phyloP scores from a whole-genome alignment of 64 coral and sea anemone species.

The Dendronephthya gigantea region DNA sequence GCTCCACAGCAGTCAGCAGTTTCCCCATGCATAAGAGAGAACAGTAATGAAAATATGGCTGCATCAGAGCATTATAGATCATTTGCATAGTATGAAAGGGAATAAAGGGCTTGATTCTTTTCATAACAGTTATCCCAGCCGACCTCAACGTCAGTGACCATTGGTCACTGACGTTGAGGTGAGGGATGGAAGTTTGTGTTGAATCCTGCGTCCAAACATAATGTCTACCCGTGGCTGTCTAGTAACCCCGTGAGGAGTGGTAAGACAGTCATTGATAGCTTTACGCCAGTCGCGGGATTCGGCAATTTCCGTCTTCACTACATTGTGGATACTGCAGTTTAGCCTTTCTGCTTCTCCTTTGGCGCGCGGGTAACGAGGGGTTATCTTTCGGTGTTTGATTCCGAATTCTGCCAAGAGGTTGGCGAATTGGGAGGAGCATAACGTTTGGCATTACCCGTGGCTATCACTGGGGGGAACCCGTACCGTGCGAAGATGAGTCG shows the following conservation, averaged over 20 bases:
- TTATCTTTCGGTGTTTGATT: conserved; percentile 14
- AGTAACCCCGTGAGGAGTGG: conserved; percentile 1
- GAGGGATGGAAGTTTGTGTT: not conserved
- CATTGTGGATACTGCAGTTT: not conserved
- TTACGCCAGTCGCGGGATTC: no score
- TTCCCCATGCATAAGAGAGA: no score
- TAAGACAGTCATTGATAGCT: not conserved
- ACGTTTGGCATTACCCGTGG: not conserved
- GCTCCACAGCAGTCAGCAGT: no score
- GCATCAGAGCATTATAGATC: no score
- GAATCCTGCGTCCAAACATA: not conserved
- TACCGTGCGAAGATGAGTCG: not conserved
- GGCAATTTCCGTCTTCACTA: not conserved
- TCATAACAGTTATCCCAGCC: no score
- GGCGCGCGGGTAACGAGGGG: not conserved
- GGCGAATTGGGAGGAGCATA: not conserved
- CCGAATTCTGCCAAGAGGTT: not conserved
- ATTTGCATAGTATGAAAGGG: no score
- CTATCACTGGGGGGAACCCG: not conserved
- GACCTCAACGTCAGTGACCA: no score
- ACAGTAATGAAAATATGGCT: no score
- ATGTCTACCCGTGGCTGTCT: conserved; percentile 15
- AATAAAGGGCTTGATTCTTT: no score
- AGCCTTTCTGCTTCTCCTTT: conserved; percentile 24
- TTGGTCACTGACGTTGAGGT: not conserved